Conservation (phyloP, 2,888 invertebrate genomes). For the Nomada lathburiana region DNA sequence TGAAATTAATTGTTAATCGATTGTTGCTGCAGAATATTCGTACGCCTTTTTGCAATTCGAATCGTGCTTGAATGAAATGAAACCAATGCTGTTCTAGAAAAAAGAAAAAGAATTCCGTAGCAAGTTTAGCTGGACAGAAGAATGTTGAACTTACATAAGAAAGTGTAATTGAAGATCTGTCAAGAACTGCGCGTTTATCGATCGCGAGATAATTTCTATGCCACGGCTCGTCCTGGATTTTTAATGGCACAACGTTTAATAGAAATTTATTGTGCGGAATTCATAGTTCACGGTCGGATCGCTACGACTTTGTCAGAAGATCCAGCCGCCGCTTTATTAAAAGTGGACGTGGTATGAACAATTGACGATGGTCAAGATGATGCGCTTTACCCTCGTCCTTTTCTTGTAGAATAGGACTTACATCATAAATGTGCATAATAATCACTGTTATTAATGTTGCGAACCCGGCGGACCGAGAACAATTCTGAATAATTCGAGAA, state of each 20-base stretch:
- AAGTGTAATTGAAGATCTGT: no score
- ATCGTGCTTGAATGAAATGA: no score
- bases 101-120: neutral
- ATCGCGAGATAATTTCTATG: constrained; percentile 15
- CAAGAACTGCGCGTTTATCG: neutral
- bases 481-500: no score
- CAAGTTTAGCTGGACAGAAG: neutral
- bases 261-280: constrained; percentile 68
- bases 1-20: no score
- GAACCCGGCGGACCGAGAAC: no score
- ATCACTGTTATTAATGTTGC: no score
- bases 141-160: neutral
- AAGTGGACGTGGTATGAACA: neutral
- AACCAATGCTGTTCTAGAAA: no score
- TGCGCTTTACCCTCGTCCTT: no score
- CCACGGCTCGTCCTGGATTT: constrained; percentile 31
- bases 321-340: neutral
- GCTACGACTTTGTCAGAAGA: neutral
- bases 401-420: no score
- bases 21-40: no score
- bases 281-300: constrained; percentile 73
- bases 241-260: constrained; percentile 56
- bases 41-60: no score
- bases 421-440: no score
- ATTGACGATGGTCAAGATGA: neutral